Conservation (phyloP, 2,888 invertebrate species). For the Conchocele bisecta region DNA sequence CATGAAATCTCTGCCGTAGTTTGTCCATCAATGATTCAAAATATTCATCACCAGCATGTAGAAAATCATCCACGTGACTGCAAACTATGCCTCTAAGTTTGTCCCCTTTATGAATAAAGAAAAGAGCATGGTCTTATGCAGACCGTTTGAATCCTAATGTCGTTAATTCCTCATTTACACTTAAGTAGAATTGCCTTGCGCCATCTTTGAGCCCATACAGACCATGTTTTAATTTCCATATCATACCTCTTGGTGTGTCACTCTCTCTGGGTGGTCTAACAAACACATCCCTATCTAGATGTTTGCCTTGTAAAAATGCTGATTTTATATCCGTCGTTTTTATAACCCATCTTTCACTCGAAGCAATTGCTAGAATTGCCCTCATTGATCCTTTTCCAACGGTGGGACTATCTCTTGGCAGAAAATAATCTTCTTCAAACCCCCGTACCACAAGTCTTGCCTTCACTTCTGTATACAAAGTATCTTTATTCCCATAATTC, state of each 20-base stretch:
- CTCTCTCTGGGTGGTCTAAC: constrained; percentile 45
- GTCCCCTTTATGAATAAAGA: background rate
- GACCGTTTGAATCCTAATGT: constrained; percentile 14
- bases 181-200: constrained; percentile 50
- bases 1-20: background rate
- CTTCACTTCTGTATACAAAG: constrained; percentile 29
- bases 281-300: constrained; percentile 43
- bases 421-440: constrained; percentile 39
- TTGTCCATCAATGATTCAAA: background rate
- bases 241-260: constrained; percentile 2
- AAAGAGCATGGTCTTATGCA: background rate
- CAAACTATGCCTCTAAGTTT: background rate
- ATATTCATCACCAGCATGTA: background rate
- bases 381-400: constrained; percentile 36
- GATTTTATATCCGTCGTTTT: constrained; percentile 60
- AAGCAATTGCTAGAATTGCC: constrained; percentile 37
- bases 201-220: constrained; percentile 54
- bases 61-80: constrained; percentile 4
- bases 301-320: constrained; percentile 51
- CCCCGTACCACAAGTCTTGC: constrained; percentile 52
- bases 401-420: constrained; percentile 25
- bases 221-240: constrained; percentile 55
- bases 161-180: constrained; percentile 38
- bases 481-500: constrained; percentile 36
- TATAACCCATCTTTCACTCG: constrained; percentile 38